Percentiles rank a stretch among this genome's conserved stretches.
Conservation (phyloP, 37 sponge, comb jelly and placozoan species). For the Chondrilla cf. caribensis region DNA sequence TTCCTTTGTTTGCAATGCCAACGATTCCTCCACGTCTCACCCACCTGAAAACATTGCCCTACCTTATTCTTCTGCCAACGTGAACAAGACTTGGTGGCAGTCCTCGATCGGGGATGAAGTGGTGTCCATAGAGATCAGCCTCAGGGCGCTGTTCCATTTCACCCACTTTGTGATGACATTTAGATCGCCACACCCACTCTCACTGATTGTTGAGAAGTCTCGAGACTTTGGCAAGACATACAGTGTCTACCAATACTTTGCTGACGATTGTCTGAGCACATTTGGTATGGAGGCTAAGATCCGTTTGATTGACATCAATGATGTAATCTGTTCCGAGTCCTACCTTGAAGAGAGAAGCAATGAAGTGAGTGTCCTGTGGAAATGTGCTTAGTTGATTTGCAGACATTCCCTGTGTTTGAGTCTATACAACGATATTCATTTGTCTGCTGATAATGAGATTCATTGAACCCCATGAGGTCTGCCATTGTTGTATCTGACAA, state of each 20-base stretch:
- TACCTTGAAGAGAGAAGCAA: slow-evolving; percentile 33
- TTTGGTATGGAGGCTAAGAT: slow-evolving; percentile 32
- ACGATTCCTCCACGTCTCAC: slow-evolving; percentile 3
- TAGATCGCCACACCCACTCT: slow-evolving; percentile 48
- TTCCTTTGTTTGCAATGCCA: slow-evolving; percentile 16
- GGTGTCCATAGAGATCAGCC: slow-evolving; percentile 53
- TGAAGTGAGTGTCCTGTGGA: background rate
- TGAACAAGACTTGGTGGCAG: slow-evolving; percentile 70
- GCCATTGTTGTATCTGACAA: too few relatives aligned
- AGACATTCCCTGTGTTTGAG: too few relatives aligned
- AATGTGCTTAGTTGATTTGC: background rate
- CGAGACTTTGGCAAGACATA: slow-evolving; percentile 51
- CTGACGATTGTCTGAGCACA: slow-evolving; percentile 31
- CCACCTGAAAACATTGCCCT: slow-evolving; percentile 16
- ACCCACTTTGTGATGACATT: slow-evolving; percentile 58
- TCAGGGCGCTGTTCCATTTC: slow-evolving; percentile 58
- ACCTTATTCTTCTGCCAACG: background rate
- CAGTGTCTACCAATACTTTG: slow-evolving; percentile 30
- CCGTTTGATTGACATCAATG: background rate
- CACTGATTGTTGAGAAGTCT: slow-evolving; percentile 53
- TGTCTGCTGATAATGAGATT: too few relatives aligned
- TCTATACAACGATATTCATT: background rate
- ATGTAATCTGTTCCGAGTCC: slow-evolving; percentile 62
- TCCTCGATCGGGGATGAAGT: slow-evolving; percentile 44
- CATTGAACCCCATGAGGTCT: too few relatives aligned